Base-by-base conservation (phyloP, 1,140 invertebrate species). In the Trichomalopsis sarcophagae region DNA sequence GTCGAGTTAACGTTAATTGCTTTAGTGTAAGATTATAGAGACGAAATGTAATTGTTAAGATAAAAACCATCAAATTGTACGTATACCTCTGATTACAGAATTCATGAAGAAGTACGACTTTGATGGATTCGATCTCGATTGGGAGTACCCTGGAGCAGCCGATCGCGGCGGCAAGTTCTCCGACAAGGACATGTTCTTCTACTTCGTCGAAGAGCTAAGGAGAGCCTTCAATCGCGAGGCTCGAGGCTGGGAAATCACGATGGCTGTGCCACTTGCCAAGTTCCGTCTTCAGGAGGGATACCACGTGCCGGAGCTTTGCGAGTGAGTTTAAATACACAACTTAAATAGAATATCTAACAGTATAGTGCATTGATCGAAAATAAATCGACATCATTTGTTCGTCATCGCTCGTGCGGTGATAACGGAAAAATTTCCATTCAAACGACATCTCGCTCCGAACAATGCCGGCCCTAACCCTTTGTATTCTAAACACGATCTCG, bases 241-340 rank as follows among this genome's bases (percentile, higher is more conserved):
- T 1, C 96, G 95, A 88, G 95, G 95, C n/a, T 97, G 96, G 96
- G 96, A 98, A 90, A 95, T 98, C 27, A 98, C 97, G 0, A 97
- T 97, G 93, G 97, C 97, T 0, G 97, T 98, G 47, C 97, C 97
- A 0, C 92, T 98, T 27, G 97, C 97, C 0, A 97, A 97, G 90
- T 97, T 97, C 90, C 93, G 97, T 21, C 93, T 98, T 10, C 95
- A 97, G 89, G 97, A 97, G 92, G 97, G 97, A 2, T 98, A 98
- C 89, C 96, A 98, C 88, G 97, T 98, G 5, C 96, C 97, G 21
- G 97, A 97, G 90, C 92, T 98, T 50, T 97, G 97, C 95, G 94
- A 96, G 96, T 97, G 93, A 95, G 95, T 94, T 86, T 75, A 36
- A 6, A n/a, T 55, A 3, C 10, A 11, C 7, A 44, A 44, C 9